Percentiles rank a stretch among this genome's conserved stretches.
These are phyloP conservation scores for Eclectus roratus DNA, from an alignment of 2,113 vertebrate species.

Conservation along the genomic window DNA sequence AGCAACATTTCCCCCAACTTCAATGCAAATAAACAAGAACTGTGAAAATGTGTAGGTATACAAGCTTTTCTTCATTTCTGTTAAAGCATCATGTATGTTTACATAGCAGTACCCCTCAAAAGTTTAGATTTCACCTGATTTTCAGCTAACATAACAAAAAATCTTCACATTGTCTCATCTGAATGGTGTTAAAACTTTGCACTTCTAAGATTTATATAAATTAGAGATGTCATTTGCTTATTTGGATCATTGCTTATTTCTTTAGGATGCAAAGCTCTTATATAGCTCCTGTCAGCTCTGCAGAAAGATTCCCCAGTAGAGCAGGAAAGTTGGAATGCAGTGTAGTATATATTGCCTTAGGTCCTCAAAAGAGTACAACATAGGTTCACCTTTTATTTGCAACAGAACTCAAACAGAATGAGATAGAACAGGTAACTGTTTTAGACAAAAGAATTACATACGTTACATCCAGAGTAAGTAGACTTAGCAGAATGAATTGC, in stretches of 20 bases:
- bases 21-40: background rate
- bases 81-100: background rate
- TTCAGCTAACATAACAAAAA: background rate
- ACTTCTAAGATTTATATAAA: background rate
- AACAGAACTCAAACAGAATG: background rate
- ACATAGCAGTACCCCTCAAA: background rate
- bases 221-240: background rate
- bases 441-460: background rate
- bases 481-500: background rate
- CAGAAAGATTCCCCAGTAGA: background rate
- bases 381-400: background rate
- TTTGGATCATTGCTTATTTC: background rate
- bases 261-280: background rate
- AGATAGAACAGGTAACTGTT: background rate
- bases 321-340: background rate
- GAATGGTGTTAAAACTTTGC: fast-evolving
- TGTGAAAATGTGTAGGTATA: fast-evolving
- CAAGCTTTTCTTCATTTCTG: background rate
- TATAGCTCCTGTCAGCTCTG: background rate
- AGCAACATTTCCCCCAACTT: background rate
- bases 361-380: background rate
- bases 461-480: background rate
- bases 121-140: background rate
- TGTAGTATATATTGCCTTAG: fast-evolving
- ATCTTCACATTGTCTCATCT: background rate